Percentiles rank a stretch among this genome's conserved stretches.
Evolutionary conservation across 2,888 invertebrate species (phyloP).

Genomic region (Nudaria mundana): DNA sequence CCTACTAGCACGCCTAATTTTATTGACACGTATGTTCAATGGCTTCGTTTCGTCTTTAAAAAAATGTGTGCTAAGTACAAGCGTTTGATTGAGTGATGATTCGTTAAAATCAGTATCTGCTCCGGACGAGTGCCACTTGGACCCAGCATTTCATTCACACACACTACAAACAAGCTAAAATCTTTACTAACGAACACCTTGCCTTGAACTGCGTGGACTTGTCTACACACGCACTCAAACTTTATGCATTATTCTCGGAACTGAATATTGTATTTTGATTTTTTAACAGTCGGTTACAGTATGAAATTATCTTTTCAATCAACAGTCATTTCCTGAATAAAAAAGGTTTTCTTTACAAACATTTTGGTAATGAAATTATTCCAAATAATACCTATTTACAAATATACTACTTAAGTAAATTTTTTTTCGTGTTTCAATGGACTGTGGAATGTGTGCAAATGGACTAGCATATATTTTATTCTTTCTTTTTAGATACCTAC

Average conservation of each 20-base stretch:
- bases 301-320: background rate
- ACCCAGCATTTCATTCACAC: conserved; percentile 41
- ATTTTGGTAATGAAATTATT: too few relatives aligned
- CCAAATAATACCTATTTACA: too few relatives aligned
- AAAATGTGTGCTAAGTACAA: conserved; percentile 29
- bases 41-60: conserved; percentile 25
- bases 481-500: too few relatives aligned
- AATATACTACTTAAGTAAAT: too few relatives aligned
- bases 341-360: too few relatives aligned
- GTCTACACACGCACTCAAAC: conserved; percentile 4
- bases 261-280: conserved; percentile 1
- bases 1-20: conserved; percentile 35
- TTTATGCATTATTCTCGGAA: conserved; percentile 18
- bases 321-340: too few relatives aligned
- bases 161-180: conserved; percentile 43
- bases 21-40: conserved; percentile 34
- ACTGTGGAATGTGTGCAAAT: too few relatives aligned
- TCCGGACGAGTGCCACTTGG: conserved; percentile 49
- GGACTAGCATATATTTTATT: too few relatives aligned
- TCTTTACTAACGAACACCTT: conserved; percentile 27
- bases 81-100: conserved; percentile 49
- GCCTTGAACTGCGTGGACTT: background rate
- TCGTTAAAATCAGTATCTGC: conserved; percentile 40
- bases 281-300: background rate
- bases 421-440: too few relatives aligned